These are phyloP conservation scores for Platerodrilus igneus DNA, from an alignment of 2,888 invertebrate species.

Conservation along the genomic window DNA sequence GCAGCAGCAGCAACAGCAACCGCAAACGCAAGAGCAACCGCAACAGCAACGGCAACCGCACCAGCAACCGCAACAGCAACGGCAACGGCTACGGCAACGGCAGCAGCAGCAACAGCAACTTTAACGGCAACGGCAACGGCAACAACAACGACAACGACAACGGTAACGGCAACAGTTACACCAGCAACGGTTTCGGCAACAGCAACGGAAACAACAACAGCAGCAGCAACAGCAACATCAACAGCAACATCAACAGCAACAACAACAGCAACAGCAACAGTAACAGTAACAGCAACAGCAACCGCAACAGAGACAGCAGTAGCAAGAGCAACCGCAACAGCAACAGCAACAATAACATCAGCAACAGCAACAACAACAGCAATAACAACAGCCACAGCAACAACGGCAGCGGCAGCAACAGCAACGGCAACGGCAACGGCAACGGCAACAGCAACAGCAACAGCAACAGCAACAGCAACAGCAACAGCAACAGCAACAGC, in stretches of 20 bases:
- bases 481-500: slow-evolving; percentile 3
- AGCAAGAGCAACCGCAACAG: slow-evolving; percentile 12
- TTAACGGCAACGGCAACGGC: no score
- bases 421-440: no score
- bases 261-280: slow-evolving; percentile 4
- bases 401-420: slow-evolving; percentile 1
- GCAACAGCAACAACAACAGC: no score
- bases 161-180: slow-evolving; percentile 1
- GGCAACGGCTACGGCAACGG: not conserved
- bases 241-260: slow-evolving; percentile 1
- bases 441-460: slow-evolving; percentile 3
- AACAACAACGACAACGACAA: not conserved
- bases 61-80: no score
- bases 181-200: slow-evolving; percentile 1
- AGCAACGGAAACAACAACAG: slow-evolving; percentile 1
- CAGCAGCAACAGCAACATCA: slow-evolving; percentile 2
- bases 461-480: slow-evolving; percentile 1
- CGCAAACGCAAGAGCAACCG: not conserved
- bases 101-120: no score
- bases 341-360: no score
- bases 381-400: slow-evolving; percentile 5
- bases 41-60: no score
- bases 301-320: slow-evolving; percentile 20
- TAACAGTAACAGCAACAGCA: no score
- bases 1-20: slow-evolving; percentile 3